Evolutionary conservation across 2,113 vertebrate genomes (phyloP).

Genomic region (Zonotrichia leucophrys): DNA sequence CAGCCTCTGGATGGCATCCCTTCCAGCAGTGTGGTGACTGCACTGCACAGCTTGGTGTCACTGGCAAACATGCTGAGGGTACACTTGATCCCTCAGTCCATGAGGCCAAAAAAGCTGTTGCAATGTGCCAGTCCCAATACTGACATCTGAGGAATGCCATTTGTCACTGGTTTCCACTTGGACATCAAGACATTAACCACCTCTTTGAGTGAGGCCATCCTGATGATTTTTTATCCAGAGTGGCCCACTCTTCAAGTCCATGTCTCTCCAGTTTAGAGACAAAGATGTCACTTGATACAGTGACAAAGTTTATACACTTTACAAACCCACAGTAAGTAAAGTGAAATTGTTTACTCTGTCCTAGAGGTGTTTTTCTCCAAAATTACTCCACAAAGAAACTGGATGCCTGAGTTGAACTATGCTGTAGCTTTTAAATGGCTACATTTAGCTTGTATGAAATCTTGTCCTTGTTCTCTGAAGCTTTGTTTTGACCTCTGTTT

Average conservation of each 20-base stretch:
- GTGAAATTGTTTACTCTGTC: not conserved
- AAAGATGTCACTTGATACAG: not conserved
- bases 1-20: not conserved
- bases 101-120: not conserved
- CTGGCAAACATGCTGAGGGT: too few relatives aligned
- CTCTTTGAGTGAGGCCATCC: not conserved
- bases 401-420: not conserved
- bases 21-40: not conserved
- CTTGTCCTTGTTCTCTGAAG: not conserved
- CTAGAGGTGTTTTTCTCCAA: not conserved
- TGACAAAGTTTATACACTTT: not conserved
- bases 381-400: not conserved
- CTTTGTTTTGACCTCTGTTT: not conserved
- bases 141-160: not conserved
- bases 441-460: not conserved
- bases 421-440: not conserved
- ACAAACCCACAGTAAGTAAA: not conserved
- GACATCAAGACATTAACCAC: not conserved
- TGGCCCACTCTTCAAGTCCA: not conserved
- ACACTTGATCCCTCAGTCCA: fast-evolving
- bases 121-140: not conserved
- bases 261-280: not conserved
- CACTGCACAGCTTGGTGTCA: too few relatives aligned
- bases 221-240: not conserved
- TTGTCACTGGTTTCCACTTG: not conserved